These are phyloP conservation scores for Nomada fabriciana DNA, from an alignment of 2,888 invertebrate genomes.

Conservation along the genomic window DNA sequence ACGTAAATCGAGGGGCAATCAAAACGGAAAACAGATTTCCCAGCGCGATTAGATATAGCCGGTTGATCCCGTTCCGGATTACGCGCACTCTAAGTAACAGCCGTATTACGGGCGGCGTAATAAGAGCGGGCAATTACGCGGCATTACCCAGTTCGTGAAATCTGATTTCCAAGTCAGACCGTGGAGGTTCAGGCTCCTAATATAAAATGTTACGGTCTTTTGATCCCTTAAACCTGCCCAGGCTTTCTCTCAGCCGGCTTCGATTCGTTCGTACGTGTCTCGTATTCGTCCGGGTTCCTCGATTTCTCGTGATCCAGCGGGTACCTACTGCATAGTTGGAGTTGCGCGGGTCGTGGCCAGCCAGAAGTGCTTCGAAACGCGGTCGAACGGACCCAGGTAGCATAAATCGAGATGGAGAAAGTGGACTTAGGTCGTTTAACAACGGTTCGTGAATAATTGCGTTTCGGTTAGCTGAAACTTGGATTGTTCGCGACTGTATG, in stretches of 20 bases:
- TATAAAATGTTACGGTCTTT: constrained; percentile 47
- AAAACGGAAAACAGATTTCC: constrained; percentile 61
- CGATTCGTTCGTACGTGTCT: constrained; percentile 11
- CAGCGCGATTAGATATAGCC: constrained; percentile 59
- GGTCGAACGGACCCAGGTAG: constrained; percentile 9
- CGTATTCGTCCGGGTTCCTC: constrained; percentile 5
- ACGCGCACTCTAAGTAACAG: constrained; percentile 67
- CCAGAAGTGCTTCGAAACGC: background rate
- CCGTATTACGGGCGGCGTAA: constrained; percentile 56
- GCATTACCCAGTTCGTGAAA: constrained; percentile 47
- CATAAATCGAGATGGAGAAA: constrained; percentile 32
- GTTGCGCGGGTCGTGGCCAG: constrained; percentile 8
- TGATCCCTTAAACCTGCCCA: constrained; percentile 46
- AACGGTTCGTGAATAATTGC: constrained; percentile 34
- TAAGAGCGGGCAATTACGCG: constrained; percentile 72
- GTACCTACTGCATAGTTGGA: background rate
- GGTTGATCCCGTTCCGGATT: constrained; percentile 59
- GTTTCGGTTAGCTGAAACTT: constrained; percentile 28
- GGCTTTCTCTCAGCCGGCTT: constrained; percentile 24
- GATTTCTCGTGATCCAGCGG: constrained; percentile 25
- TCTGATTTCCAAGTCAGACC: constrained; percentile 33
- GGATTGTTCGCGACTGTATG: constrained; percentile 11
- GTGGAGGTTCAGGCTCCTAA: constrained; percentile 21
- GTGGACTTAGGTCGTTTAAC: constrained; percentile 26
- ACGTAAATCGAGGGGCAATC: constrained; percentile 30